Conservation (phyloP, 2,888 invertebrate species). For the Agriotes lineatus region DNA sequence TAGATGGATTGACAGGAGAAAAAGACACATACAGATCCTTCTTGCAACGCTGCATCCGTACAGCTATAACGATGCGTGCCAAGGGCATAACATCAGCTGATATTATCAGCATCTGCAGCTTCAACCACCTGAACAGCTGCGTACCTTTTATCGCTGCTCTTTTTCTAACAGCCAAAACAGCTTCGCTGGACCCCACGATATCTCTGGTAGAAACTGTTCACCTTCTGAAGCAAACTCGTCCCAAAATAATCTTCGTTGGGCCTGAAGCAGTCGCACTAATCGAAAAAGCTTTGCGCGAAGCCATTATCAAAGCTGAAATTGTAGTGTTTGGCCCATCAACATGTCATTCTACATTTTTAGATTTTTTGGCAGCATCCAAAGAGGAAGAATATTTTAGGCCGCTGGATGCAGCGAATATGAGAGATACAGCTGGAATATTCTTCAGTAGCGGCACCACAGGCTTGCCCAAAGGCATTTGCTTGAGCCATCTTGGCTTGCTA, state of each 20-base stretch:
- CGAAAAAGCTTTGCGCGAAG: slow-evolving; percentile 45
- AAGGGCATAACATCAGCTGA: slow-evolving; percentile 64
- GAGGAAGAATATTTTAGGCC: slow-evolving; percentile 47
- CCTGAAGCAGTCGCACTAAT: slow-evolving; percentile 42
- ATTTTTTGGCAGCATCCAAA: slow-evolving; percentile 50
- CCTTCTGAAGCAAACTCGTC: slow-evolving; percentile 50
- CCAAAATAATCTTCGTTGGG: slow-evolving; percentile 54
- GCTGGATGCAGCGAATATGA: slow-evolving; percentile 27
- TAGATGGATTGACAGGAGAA: slow-evolving; percentile 32
- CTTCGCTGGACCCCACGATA: slow-evolving; percentile 55
- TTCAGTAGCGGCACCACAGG: slow-evolving; percentile 55
- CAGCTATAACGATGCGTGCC: slow-evolving; percentile 44
- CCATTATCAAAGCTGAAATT: slow-evolving; percentile 51
- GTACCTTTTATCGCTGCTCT: slow-evolving; percentile 67
- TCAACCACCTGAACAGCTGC: slow-evolving; percentile 65
- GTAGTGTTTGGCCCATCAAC: slow-evolving; percentile 55
- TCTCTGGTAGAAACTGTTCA: slow-evolving; percentile 48
- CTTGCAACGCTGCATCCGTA: slow-evolving; percentile 23
- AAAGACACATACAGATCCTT: slow-evolving; percentile 62
- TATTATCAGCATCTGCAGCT: slow-evolving; percentile 66
- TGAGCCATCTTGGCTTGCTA: slow-evolving; percentile 45
- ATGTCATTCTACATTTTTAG: slow-evolving; percentile 44
- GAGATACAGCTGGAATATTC: slow-evolving; percentile 47
- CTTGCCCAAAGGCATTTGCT: slow-evolving; percentile 50
- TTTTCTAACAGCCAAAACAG: slow-evolving; percentile 63